These are phyloP conservation scores for Sitobion miscanthi DNA, from an alignment of 1,140 invertebrate genomes.

Conservation along the genomic window DNA sequence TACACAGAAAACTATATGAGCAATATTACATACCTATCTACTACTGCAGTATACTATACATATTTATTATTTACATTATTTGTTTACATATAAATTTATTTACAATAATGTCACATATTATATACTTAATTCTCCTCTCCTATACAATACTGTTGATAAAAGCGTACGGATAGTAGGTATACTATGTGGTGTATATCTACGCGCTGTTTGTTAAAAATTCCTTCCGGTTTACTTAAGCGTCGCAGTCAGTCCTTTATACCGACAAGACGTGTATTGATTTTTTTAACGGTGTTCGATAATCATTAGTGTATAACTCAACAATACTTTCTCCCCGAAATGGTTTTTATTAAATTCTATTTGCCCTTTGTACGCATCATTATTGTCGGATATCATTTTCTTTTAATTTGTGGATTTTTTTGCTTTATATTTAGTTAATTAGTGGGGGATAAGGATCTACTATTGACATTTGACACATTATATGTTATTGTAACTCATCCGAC, in stretches of 20 bases:
- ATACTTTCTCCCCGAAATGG: not conserved
- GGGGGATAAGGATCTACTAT: not conserved
- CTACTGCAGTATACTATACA: not conserved
- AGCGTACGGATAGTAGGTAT: not conserved
- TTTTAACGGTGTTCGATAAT: not conserved
- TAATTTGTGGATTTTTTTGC: not conserved
- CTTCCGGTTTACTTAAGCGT: not conserved
- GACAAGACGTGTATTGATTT: not conserved
- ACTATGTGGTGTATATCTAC: not conserved
- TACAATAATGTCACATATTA: not conserved
- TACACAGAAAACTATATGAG: not conserved
- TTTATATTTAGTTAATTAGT: not conserved
- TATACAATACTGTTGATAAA: not conserved
- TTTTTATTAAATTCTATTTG: not conserved
- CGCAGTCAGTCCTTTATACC: not conserved
- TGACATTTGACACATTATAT: not conserved
- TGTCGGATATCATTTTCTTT: not conserved
- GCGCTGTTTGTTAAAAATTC: not conserved
- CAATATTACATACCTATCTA: not conserved
- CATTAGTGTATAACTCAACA: not conserved
- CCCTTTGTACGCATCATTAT: not conserved
- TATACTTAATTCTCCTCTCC: not conserved
- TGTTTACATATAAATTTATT: not conserved
- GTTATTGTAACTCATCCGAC: not conserved
- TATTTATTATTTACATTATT: not conserved